These are phyloP conservation scores for Aphelocoma coerulescens DNA, from an alignment of 2,113 vertebrate genomes.

Conservation along the genomic window DNA sequence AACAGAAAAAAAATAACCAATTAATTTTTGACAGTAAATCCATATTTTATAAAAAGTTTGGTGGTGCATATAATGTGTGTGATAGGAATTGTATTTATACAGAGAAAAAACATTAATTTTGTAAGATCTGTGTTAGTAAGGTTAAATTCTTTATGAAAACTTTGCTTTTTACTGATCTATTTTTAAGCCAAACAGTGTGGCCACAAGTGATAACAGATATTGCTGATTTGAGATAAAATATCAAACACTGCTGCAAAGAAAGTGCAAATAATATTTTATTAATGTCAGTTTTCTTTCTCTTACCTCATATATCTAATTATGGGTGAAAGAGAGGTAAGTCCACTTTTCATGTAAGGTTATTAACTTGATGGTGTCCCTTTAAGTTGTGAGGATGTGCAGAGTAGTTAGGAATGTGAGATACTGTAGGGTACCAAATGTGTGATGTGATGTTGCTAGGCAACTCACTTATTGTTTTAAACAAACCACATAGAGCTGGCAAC, in stretches of 20 bases:
- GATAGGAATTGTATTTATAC: not conserved
- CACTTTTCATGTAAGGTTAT: not conserved
- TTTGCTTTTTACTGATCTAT: not conserved
- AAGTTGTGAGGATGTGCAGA: slow-evolving; percentile 58
- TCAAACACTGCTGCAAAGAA: not conserved
- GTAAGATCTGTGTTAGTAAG: not conserved
- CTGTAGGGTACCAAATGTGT: slow-evolving; percentile 64
- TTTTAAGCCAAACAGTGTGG: not conserved
- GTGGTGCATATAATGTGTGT: not conserved
- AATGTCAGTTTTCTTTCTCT: not conserved
- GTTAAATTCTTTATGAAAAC: not conserved
- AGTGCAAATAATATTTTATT: not conserved
- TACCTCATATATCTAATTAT: not conserved
- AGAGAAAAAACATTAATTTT: not conserved
- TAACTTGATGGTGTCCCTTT: slow-evolving; percentile 27
- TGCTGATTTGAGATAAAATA: not conserved
- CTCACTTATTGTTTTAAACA: slow-evolving; percentile 75
- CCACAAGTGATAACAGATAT: not conserved
- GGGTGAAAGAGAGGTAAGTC: not conserved
- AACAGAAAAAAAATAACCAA: not conserved
- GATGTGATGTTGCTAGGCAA: slow-evolving; percentile 76
- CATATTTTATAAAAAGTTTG: not conserved
- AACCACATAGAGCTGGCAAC: slow-evolving; percentile 64
- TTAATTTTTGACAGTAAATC: not conserved
- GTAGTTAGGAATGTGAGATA: slow-evolving; percentile 66